phyloP scores from a whole-genome alignment of 2,113 vertebrate species.

The Orientallactaga bullata region DNA sequence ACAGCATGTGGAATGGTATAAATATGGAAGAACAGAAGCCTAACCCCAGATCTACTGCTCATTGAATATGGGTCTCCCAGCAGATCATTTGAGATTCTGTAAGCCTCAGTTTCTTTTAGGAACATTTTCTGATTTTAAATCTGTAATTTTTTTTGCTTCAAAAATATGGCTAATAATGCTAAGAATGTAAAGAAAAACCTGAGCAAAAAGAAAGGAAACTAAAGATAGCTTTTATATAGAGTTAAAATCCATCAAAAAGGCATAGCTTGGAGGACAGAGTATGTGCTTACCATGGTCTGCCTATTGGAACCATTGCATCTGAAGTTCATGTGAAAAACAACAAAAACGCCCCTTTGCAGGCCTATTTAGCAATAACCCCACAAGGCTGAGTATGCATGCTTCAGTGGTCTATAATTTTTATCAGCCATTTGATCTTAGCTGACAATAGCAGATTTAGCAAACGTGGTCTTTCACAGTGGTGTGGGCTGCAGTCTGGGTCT shows the following conservation, averaged over 20 bases:
- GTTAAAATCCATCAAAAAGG: constrained; percentile 11
- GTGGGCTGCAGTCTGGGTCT: constrained; percentile 85
- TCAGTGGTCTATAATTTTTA: constrained; percentile 86
- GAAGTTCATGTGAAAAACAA: constrained; percentile 66
- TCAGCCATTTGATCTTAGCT: constrained; percentile 69
- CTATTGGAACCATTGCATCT: constrained; percentile 68
- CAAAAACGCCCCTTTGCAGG: constrained; percentile 57
- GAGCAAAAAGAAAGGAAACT: constrained; percentile 21
- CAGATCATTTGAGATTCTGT: constrained; percentile 33
- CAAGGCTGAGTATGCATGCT: constrained; percentile 74
- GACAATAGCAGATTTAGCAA: constrained; percentile 82
- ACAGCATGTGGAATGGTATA: neutral
- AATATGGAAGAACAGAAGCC: neutral
- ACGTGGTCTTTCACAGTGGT: constrained; percentile 79
- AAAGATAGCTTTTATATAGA: neutral
- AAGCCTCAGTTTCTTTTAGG: neutral
- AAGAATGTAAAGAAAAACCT: constrained; percentile 20
- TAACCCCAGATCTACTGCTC: neutral
- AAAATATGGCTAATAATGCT: neutral
- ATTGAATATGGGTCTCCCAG: neutral
- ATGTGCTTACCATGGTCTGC: constrained; percentile 75
- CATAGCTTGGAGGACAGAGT: constrained; percentile 11
- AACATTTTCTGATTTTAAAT: neutral
- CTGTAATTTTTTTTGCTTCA: neutral
- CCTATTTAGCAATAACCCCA: constrained; percentile 77